Evolutionary conservation across 2,888 invertebrate genomes (phyloP).

Genomic region (Trachelus tabidus): DNA sequence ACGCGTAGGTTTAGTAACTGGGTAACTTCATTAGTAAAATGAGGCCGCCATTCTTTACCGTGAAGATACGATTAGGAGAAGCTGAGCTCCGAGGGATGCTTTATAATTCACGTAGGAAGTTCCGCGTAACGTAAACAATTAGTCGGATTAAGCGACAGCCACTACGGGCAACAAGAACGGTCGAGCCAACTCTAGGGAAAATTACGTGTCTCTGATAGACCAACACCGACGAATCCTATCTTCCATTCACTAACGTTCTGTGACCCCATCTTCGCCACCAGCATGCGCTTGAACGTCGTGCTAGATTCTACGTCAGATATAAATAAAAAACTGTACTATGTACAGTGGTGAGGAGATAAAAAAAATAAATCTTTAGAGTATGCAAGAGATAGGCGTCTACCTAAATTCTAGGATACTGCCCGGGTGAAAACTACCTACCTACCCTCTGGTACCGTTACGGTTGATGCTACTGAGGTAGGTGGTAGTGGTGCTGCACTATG

Average conservation of each 20-base stretch:
- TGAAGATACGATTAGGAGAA: slow-evolving; percentile 48
- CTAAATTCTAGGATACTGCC: neutral
- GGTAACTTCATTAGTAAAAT: slow-evolving; percentile 55
- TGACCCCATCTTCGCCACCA: neutral
- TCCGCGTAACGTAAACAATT: slow-evolving; percentile 62
- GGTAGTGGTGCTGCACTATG: neutral
- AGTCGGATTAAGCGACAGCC: slow-evolving; percentile 54
- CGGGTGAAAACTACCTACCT: neutral
- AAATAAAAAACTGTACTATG: neutral
- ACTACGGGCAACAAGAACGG: slow-evolving; percentile 14
- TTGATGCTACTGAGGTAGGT: neutral
- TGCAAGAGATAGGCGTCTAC: neutral
- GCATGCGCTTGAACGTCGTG: neutral
- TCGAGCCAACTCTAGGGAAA: slow-evolving; percentile 30
- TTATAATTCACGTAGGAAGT: slow-evolving; percentile 58
- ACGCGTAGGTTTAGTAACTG: slow-evolving; percentile 13
- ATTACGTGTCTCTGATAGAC: slow-evolving; percentile 48
- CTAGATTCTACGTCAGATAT: neutral
- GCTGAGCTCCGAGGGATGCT: slow-evolving; percentile 32
- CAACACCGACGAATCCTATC: slow-evolving; percentile 17
- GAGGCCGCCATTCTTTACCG: slow-evolving; percentile 50
- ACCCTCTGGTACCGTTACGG: neutral
- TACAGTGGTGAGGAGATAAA: neutral
- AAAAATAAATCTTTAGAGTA: neutral
- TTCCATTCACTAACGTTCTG: neutral